Base-by-base conservation (phyloP, 2,888 invertebrate species). In the Antitype chi region DNA sequence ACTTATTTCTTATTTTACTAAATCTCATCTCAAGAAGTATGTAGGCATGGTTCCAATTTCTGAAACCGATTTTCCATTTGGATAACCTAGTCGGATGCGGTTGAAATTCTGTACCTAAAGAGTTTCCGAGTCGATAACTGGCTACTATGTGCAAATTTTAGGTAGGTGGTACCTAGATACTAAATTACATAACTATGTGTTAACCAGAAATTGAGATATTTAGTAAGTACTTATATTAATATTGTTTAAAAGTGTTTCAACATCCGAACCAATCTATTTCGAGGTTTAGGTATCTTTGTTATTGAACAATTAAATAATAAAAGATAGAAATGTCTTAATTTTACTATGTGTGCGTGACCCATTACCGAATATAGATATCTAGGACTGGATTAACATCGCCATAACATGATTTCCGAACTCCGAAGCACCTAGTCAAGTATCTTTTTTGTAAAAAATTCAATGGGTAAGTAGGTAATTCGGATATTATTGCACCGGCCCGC, bases 401-500 rank as follows among this genome's bases (percentile, higher is more conserved):
- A 32, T 67, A 15, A 52, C 7, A 9, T 43, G 43, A 25, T 64
- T 64, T 64, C 64, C 64, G 64, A 17, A 53, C 17, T 23, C 4
- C 28, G 17, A 13, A 49, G 5, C 20, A n/a, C 5, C 67, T n/a
- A 67, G 2, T n/a, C 28, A 47, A 11, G 28, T 72, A 17, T 38
- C 8, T n/a, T 43, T 23, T 74, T 60, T 13, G 6, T 60, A 11
- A 25, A 23, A 43, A 64, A 52, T 28, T 25, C 38, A 59, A 6
- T 25, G 49, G 13, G 13, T 60, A 59, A 17, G 20, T 60, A 60
- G 25, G 6, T 28, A 43, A 20, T 52, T 59, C 38, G 8, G 25
- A 52, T n/a, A 60, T 52, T 28, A 74, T 53, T 74, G n/a, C 76
- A 76, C 47, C 17, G 6, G 23, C 38, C 55, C 49, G 49, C 55